Conservation (phyloP, 2,888 invertebrate genomes). For the Trypoxylon attenuatum region DNA sequence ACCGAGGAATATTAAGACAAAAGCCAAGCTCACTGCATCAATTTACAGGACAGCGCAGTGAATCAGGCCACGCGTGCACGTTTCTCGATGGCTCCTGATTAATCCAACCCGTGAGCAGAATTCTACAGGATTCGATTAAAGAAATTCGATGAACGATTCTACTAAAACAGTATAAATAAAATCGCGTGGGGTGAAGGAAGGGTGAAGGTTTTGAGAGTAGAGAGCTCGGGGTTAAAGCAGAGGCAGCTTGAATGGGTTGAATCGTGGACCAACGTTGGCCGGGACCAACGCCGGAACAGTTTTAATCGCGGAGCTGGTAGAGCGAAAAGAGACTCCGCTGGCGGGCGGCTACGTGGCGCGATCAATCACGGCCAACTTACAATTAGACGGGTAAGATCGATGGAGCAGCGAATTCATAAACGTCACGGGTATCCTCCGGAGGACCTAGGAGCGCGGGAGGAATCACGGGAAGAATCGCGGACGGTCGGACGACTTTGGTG, state of each 20-base stretch:
- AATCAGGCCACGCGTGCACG: not conserved
- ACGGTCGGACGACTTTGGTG: too few relatives aligned
- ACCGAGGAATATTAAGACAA: not conserved
- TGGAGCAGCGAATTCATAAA: slow-evolving; percentile 29
- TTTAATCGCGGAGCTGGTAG: not conserved
- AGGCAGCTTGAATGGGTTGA: not conserved
- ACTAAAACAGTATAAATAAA: not conserved
- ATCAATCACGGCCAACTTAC: slow-evolving; percentile 28
- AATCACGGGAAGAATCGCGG: not conserved
- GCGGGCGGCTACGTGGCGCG: not conserved
- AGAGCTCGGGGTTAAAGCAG: too few relatives aligned
- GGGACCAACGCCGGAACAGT: not conserved
- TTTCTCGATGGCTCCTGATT: not conserved
- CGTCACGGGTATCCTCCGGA: slow-evolving; percentile 5
- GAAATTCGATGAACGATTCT: not conserved
- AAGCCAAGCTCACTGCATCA: not conserved
- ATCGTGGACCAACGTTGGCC: not conserved
- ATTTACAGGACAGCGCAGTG: not conserved
- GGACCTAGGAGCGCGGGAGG: not conserved
- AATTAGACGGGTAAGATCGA: slow-evolving; percentile 29
- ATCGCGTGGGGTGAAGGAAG: too few relatives aligned
- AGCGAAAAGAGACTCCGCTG: not conserved
- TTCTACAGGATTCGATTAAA: not conserved
- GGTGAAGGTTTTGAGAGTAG: too few relatives aligned
- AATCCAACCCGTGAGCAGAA: not conserved